Evolutionary conservation across 2,797 vertebrate genomes (phyloP).

Genomic region (Sibirionetta formosa): DNA sequence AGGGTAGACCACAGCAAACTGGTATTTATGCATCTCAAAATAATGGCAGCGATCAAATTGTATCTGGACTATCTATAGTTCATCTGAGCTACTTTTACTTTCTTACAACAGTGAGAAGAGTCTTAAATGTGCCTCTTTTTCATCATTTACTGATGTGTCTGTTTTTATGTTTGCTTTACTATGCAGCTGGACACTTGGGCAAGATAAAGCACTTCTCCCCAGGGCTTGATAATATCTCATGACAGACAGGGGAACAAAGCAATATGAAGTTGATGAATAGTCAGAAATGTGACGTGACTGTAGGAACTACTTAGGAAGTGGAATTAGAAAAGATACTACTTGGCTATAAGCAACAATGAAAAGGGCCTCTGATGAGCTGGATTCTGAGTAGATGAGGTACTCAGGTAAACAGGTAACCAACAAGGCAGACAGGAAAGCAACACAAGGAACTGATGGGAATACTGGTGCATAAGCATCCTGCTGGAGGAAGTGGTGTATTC

Average conservation of each 20-base stretch:
- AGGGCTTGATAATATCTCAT: neutral
- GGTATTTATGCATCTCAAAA: neutral
- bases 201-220: neutral
- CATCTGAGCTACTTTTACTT: neutral
- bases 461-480: neutral
- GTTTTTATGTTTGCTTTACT: neutral
- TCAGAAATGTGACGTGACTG: neutral
- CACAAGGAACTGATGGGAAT: neutral
- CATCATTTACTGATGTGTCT: neutral
- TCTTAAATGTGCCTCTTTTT: neutral
- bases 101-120: neutral
- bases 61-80: neutral
- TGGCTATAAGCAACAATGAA: neutral
- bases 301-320: neutral
- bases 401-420: neutral
- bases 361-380: neutral
- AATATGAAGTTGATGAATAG: fast-evolving
- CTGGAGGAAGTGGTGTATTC: neutral
- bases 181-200: neutral
- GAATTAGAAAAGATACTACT: neutral
- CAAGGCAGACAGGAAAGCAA: too few species aligned
- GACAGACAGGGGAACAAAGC: neutral
- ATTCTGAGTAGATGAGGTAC: neutral
- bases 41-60: neutral
- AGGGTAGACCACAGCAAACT: neutral